Base-by-base conservation (phyloP, 2,797 vertebrate genomes). In the Orestias chungarensis region DNA sequence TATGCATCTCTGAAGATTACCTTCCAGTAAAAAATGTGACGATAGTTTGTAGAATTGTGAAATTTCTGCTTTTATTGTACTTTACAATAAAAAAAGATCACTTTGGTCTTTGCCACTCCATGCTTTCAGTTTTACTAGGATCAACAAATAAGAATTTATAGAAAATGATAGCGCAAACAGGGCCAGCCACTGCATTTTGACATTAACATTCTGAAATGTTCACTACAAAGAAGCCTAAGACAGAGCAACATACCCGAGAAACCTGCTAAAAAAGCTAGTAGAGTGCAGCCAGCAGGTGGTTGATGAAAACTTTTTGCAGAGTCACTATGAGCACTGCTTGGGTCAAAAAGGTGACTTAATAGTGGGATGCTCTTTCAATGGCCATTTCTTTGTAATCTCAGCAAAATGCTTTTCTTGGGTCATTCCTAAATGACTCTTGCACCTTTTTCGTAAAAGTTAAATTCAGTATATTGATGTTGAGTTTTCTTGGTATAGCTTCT, bases 281-380 rank as follows among this genome's bases (percentile, higher is more conserved):
- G 23, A 70, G 55, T 44, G n/a, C 59, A 69, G 49, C 38, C 59
- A 69, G 66, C 73, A 47, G 73, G 66, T 64, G 73, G 73, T n/a
- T 75, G 73, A 75, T 75, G 67, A 62, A 55, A 55, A 64, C 47
- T 55, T 64, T 55, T n/a, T 42, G 29, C 31, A 55, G 25, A 69
- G 44, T 46, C 47, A 44, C 47, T 44, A 27, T 50, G 38, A 46
- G 54, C 29, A 38, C 50, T 17, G 47, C 55, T 52, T 27, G 27
- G 46, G 62, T 61, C 71, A 79, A 25, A 15, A 20, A 44, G n/a
- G 27, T 66, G 40, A 70, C 50, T 70, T 20, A 31, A 20, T 31
- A 25, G 20, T 62, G 46, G 54, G 46, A 61, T 62, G 46, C 49
- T 62, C 59, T 62, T 40, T 62, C 33, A 20, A 15, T 40, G 35